These are phyloP conservation scores for Cataglyphis livida DNA, from an alignment of 2,888 invertebrate genomes.

Conservation along the genomic window DNA sequence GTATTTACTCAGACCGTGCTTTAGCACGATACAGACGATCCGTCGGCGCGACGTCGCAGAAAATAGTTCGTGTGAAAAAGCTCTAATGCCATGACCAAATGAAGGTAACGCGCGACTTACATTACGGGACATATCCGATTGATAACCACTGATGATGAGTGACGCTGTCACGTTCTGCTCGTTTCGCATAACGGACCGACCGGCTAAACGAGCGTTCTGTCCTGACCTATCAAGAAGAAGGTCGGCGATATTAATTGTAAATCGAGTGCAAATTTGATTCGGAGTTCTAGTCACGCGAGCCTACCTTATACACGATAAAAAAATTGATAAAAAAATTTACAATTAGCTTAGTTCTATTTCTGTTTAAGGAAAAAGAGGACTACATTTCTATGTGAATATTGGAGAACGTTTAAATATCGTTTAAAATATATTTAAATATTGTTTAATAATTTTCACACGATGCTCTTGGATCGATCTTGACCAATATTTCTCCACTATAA, in stretches of 20 bases:
- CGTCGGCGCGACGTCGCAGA: background rate
- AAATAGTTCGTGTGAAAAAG: conserved; percentile 42
- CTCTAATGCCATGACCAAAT: conserved; percentile 59
- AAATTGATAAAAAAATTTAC: background rate
- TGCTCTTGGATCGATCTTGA: background rate
- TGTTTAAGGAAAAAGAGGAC: background rate
- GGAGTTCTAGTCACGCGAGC: conserved; percentile 16
- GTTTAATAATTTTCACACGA: background rate
- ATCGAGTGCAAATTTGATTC: conserved; percentile 31
- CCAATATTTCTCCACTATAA: background rate
- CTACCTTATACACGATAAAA: background rate
- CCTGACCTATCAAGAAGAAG: conserved; percentile 48
- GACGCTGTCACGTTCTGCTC: conserved; percentile 68
- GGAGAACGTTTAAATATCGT: background rate
- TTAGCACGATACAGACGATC: background rate
- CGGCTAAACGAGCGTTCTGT: conserved; percentile 65
- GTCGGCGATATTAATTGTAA: conserved; percentile 48
- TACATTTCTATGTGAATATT: background rate
- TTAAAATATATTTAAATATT: background rate
- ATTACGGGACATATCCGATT: conserved; percentile 50
- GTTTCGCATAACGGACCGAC: conserved; percentile 74
- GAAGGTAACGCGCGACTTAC: conserved; percentile 58
- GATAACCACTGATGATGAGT: conserved; percentile 64
- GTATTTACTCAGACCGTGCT: conserved; percentile 17
- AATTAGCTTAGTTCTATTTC: background rate